Base-by-base conservation (phyloP, 2,888 invertebrate genomes). In the Altica lythri region DNA sequence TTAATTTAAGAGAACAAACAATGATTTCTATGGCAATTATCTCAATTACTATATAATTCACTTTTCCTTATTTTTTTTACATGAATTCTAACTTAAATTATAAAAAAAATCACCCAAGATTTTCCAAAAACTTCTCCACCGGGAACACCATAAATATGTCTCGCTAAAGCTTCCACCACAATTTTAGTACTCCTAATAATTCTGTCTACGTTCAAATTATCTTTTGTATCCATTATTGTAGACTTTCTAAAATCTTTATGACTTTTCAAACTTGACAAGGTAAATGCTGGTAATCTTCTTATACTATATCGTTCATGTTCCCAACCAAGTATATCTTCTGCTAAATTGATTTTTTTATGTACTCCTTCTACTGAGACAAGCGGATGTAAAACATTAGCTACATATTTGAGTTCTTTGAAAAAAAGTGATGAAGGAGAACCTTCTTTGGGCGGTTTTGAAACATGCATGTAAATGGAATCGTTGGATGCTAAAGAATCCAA, bases 221-320 rank as follows among this genome's bases (percentile, higher is more conserved):
- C 81, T 2, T 80, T 77, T 0, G 77, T 76, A 73, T 90, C 90
- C 10, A 88, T 75, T 38, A 90, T 80, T 0, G 87, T 83, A 38
- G 79, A 80, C 43, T 86, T 79, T 0, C 77, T 72, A 3, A 81
- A 77, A 66, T 86, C 84, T 61, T 84, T 85, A 70, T 87, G 85
- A 57, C 80, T 85, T 80, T 86, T 81, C 3, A 93, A 74, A 1
- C 89, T 83, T 1, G 96, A 96, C 2, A 98, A 68, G 0, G 97
- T 97, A 71, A 96, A 92, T 0, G 95, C 95, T 0, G 95, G 89
- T 68, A 96, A 82, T 60, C 95, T 81, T 60, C 92, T 83, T 65
- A 98, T 93, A 74, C 95, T 95, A 78, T 91, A 98, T 62, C 94
- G 80, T 76, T 99, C 98, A 71, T 99, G 98, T 70, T 97, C 96